Evolutionary conservation across 2,113 vertebrate species (phyloP).

Genomic region (Camelus dromedarius): DNA sequence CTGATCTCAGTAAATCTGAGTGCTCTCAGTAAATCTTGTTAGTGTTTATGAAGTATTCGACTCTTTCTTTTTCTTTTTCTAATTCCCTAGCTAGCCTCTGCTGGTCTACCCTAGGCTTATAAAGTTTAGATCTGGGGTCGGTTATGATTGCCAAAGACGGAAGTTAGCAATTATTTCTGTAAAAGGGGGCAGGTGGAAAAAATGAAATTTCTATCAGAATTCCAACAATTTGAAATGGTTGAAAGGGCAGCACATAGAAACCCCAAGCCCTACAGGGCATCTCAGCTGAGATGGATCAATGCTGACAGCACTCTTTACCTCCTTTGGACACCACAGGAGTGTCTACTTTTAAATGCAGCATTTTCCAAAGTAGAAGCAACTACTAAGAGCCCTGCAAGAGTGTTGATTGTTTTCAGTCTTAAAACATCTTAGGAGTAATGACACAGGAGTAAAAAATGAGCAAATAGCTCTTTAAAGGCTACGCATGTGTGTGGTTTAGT

Average conservation of each 20-base stretch:
- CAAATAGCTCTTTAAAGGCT: conserved; percentile 75
- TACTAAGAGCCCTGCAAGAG: conserved; percentile 8
- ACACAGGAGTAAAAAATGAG: conserved; percentile 66
- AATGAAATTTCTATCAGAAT: not conserved
- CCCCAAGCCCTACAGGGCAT: not conserved
- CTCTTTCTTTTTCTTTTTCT: not conserved
- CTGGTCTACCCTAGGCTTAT: not conserved
- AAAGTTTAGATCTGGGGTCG: not conserved
- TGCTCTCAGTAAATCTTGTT: not conserved
- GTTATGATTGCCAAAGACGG: not conserved
- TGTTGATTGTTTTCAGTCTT: conserved; percentile 59
- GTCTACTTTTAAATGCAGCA: not conserved
- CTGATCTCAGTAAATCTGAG: not conserved
- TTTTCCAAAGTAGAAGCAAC: conserved; percentile 67
- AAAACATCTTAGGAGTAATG: conserved; percentile 74
- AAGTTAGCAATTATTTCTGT: not conserved
- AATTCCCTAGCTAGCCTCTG: not conserved
- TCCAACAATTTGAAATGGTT: not conserved
- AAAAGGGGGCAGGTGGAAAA: not conserved
- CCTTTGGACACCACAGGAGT: not conserved
- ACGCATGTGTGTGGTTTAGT: not conserved
- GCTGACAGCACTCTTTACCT: not conserved
- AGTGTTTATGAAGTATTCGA: conserved; percentile 31
- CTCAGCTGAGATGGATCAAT: not conserved
- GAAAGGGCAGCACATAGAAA: not conserved